Evolutionary conservation across 2,888 invertebrate species (phyloP), one percentile per base, ranked within the genome.

Genomic region (Schrankia costaestrigalis): DNA sequence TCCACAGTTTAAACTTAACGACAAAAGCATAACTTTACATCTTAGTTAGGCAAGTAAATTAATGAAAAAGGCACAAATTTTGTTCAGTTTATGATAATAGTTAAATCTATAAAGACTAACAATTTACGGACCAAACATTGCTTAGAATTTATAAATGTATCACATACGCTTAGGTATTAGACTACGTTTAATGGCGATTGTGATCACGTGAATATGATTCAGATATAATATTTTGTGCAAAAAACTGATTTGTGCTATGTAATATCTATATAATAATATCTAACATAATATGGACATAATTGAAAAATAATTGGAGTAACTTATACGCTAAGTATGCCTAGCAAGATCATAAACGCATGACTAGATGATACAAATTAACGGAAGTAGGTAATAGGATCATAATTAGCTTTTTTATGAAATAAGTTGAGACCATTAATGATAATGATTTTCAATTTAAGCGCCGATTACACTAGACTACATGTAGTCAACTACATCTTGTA

Each of bases 51-150:
- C 35, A 44, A 47, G 35, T 49, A 41, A 38, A 49, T 35, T 31
- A 47, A 33, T 52, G 46, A 44, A 54, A n/a, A 64, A 68, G 67
- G 67, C 67, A 69, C 64, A 54, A 43, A 41, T 49, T 55, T 46
- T 44, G 15, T 43, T 50, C 37, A 41, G 23, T 52, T 27, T 26
- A 26, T 41, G 38, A 35, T 37, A 31, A 9, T 26, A 44, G 33
- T 40, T 44, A 44, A 39, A 26, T 36, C 38, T 54, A 42, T 35
- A 32, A 35, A 33, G 27, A 33, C 28, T 26, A 35, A 14, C 21
- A 14, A 19, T 33, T 35, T 24, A 54, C 43, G 41, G 45, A 51
- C 51, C 55, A 55, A 55, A 51, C 48, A 40, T 41, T 51, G 48
- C 55, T 55, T 54, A 35, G 36, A 36, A 29, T 41, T 47, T 40